Conservation (phyloP, 2,113 vertebrate genomes). For the Erythrolamprus reginae region DNA sequence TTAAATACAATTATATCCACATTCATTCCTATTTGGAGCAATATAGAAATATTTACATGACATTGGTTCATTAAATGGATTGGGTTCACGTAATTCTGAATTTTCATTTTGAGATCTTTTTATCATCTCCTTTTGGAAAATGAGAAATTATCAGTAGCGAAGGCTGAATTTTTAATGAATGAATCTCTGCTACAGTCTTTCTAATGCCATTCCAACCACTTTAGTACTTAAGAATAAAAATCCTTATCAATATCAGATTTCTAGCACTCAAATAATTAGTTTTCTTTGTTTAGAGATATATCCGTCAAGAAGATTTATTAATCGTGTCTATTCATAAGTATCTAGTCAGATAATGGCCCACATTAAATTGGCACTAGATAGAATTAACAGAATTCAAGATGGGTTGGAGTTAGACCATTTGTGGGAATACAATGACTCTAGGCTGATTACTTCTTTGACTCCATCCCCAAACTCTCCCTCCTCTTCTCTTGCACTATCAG, state of each 20-base stretch:
- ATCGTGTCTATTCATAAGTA: background rate
- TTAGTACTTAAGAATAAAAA: background rate
- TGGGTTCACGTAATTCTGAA: background rate
- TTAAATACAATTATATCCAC: slow-evolving; percentile 42
- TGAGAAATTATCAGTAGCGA: background rate
- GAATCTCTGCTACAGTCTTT: background rate
- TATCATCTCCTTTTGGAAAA: background rate
- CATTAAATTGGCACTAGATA: background rate
- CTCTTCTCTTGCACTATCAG: background rate
- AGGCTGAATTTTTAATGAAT: background rate
- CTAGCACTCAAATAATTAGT: background rate
- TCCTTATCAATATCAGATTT: background rate
- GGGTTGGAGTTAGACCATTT: background rate
- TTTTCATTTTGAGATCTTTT: background rate
- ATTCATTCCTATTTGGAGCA: slow-evolving; percentile 24
- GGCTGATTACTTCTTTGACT: background rate
- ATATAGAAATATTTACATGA: slow-evolving; percentile 17
- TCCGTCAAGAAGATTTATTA: background rate
- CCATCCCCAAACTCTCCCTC: background rate
- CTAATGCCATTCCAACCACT: background rate
- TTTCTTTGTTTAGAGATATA: background rate
- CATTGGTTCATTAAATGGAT: slow-evolving; percentile 2
- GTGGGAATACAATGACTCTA: background rate
- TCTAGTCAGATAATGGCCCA: background rate
- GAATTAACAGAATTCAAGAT: background rate